Base-by-base conservation (phyloP, 2,113 vertebrate species). In the Theristicus caerulescens region DNA sequence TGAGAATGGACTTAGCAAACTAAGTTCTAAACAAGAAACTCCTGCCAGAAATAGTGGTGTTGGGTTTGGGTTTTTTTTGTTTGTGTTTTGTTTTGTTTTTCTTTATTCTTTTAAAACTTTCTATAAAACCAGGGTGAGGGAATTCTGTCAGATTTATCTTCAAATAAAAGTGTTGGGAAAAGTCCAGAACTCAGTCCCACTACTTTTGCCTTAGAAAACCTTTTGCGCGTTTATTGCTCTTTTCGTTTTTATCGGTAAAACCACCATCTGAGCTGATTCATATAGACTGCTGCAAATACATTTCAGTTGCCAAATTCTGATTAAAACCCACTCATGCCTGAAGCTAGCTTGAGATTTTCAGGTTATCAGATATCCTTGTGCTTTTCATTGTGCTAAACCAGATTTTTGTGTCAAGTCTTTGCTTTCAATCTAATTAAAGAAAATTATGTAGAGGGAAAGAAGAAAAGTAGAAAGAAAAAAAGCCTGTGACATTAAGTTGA, bases 211-310 rank as follows among this genome's bases (percentile, higher is more conserved):
- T 89, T 55, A 77, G 62, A 79, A 51, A 87, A 94, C 83, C 88
- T 88, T 90, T 78, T 82, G 26, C 9, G 0, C 10, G 65, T 89
- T 66, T 82, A 7, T 92, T 79, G 67, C 65, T 72, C 57, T 71
- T 79, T 92, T 79, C 22, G 71, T 87, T 96, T 94, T 96, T 86
- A 89, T 93, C 58, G 79, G 36, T 89, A 72, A 95, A 87, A 57
- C 58, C 42, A 66, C 65, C 19, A 0, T 84, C 94, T 95, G 67
- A 90, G 52, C 61, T 88, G 80, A 95, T 96, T 83, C 69, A 74
- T 84, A 38, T 17, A 95, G 87, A 58, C 51, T 93, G 44, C 44
- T 93, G 84, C 61, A 96, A 87, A 87, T 94, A n/a, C 13, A 16
- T 82, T 90, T 93, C 25, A 36, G 42, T 83, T 95, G 82, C 90